phyloP scores from a whole-genome alignment of 2,888 invertebrate species.

The Hanleya hanleyi region DNA sequence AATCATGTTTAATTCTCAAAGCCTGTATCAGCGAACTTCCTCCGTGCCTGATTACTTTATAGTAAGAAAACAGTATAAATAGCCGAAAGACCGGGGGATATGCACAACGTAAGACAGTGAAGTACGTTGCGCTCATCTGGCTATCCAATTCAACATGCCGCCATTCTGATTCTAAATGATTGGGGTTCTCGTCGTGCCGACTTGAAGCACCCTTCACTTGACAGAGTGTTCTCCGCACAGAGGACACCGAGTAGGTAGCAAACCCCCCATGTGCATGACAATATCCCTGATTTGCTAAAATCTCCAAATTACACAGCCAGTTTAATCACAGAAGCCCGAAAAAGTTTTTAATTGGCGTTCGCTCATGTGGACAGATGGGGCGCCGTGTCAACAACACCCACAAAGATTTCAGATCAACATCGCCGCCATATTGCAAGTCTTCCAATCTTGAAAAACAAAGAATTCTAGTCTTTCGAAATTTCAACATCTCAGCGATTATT shows the following conservation, averaged over 20 bases:
- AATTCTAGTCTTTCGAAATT: too few species aligned
- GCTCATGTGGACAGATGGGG: not conserved
- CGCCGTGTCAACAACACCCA: not conserved
- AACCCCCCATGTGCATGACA: slow-evolving; percentile 5
- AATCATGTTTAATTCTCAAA: not conserved
- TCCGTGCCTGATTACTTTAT: not conserved
- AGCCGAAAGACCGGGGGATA: not conserved
- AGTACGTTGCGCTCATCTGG: not conserved
- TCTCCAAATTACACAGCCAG: slow-evolving; percentile 1
- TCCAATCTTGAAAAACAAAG: too few species aligned
- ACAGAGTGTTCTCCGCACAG: not conserved
- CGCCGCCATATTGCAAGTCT: too few species aligned
- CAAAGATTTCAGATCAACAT: too few species aligned
- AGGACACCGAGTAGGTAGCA: slow-evolving; percentile 4
- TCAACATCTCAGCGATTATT: too few species aligned
- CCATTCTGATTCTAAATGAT: slow-evolving; percentile 7
- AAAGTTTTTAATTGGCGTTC: slow-evolving; percentile 5
- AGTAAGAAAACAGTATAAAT: slow-evolving; percentile 5
- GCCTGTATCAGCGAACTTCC: not conserved
- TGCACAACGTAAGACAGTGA: not conserved
- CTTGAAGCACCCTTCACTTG: slow-evolving; percentile 5
- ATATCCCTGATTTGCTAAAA: slow-evolving; percentile 12
- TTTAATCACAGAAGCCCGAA: slow-evolving; percentile 4
- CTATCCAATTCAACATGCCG: not conserved
- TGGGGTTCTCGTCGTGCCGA: not conserved